phyloP scores from a whole-genome alignment of 2,113 vertebrate species.

The Macaca mulatta region DNA sequence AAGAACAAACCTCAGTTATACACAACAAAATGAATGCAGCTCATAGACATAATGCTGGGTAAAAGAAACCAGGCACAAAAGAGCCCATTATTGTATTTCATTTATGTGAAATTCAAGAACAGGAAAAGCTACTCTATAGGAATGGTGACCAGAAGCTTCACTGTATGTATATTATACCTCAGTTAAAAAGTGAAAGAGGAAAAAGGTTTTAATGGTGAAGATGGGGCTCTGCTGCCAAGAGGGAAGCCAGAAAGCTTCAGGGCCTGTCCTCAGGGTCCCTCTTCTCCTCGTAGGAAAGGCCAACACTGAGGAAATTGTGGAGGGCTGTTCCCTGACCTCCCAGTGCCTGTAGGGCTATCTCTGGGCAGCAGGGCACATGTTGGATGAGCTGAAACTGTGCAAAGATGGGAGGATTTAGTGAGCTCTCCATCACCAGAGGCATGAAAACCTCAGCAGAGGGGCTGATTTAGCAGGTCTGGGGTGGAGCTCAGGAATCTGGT shows the following conservation, averaged over 20 bases:
- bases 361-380: not conserved
- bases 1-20: not conserved
- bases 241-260: not conserved
- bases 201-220: not conserved
- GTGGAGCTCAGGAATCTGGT: not conserved
- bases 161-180: fast-evolving
- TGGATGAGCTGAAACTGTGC: not conserved
- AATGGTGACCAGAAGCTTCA: too few species aligned
- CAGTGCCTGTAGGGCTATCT: not conserved
- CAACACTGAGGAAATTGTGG: not conserved
- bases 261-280: not conserved
- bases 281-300: not conserved
- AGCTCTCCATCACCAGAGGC: not conserved
- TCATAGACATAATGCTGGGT: too few species aligned
- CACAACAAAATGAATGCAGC: not conserved
- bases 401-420: not conserved
- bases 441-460: not conserved
- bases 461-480: not conserved
- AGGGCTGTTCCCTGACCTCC: not conserved
- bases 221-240: not conserved
- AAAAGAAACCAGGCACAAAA: not conserved
- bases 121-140: not conserved
- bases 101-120: not conserved
- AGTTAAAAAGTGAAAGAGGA: not conserved
- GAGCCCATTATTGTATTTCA: not conserved